phyloP scores from a whole-genome alignment of 2,888 invertebrate genomes.

The Iselma pallidipennis region DNA sequence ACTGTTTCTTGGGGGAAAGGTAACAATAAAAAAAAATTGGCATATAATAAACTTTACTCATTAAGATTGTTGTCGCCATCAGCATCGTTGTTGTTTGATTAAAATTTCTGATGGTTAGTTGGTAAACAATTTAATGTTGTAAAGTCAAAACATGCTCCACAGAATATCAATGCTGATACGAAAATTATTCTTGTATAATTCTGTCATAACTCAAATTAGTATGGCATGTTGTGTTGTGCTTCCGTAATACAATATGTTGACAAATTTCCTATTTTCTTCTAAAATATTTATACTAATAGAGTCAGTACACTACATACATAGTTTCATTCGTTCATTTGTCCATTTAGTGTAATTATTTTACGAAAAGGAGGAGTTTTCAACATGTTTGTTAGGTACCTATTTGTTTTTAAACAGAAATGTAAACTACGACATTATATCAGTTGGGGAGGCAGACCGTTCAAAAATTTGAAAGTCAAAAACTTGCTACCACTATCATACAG shows the following conservation, averaged over 20 bases:
- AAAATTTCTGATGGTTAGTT: background rate
- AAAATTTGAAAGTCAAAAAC: slow-evolving; percentile 20
- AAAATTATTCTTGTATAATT: slow-evolving; percentile 23
- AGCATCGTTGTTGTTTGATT: slow-evolving; percentile 1
- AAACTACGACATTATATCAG: too few relatives aligned
- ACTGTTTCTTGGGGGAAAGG: background rate
- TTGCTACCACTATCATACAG: background rate
- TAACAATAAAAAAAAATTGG: slow-evolving; percentile 7
- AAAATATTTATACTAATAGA: slow-evolving; percentile 3
- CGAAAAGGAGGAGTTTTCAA: background rate
- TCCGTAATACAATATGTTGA: slow-evolving; percentile 5
- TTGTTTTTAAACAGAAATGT: background rate
- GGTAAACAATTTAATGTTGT: background rate
- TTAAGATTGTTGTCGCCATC: slow-evolving; percentile 10
- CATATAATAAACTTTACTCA: slow-evolving; percentile 1
- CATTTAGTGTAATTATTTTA: background rate
- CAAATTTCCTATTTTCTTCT: slow-evolving; percentile 17
- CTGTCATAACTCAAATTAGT: slow-evolving; percentile 16
- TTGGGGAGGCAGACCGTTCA: too few relatives aligned
- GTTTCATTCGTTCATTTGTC: too few relatives aligned
- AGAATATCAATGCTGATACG: slow-evolving; percentile 11
- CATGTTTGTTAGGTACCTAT: background rate
- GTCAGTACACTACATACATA: background rate
- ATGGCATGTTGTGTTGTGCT: slow-evolving; percentile 9
- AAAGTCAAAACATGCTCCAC: slow-evolving; percentile 4